These are phyloP conservation scores for Leucophenga maculata DNA, from an alignment of 2,888 invertebrate genomes.

Conservation along the genomic window DNA sequence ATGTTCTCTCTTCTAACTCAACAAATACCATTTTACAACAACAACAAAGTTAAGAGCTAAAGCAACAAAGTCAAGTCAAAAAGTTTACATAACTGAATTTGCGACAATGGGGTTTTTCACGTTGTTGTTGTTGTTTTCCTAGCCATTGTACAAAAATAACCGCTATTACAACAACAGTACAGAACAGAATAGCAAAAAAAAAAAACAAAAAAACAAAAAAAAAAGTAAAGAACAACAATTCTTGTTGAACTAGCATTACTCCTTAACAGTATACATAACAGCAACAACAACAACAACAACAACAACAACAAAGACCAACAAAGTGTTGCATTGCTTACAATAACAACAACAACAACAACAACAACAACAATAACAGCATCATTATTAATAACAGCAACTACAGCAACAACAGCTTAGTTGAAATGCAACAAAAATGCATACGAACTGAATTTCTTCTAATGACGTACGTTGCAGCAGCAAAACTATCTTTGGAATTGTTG, in stretches of 20 bases:
- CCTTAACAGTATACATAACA: conserved; percentile 29
- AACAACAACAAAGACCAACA: conserved; percentile 12
- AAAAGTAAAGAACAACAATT: conserved; percentile 20
- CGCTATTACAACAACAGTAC: conserved; percentile 52
- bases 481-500: too few species aligned
- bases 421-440: conserved; percentile 37
- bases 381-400: conserved; percentile 28
- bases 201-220: conserved; percentile 30
- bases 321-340: neutral
- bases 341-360: neutral
- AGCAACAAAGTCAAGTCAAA: conserved; percentile 34
- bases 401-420: conserved; percentile 34
- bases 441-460: conserved; percentile 26
- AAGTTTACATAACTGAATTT: conserved; percentile 55
- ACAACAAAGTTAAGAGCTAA: too few species aligned
- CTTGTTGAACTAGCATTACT: conserved; percentile 11
- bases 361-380: neutral
- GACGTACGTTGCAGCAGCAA: conserved; percentile 1
- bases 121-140: neutral
- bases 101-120: neutral
- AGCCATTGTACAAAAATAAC: conserved; percentile 41
- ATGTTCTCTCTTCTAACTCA: too few species aligned
- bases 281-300: conserved; percentile 26
- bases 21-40: too few species aligned
- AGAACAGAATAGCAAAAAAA: conserved; percentile 31